Base-by-base conservation (phyloP, 2,113 vertebrate species). In the Hippopotamus amphibius region DNA sequence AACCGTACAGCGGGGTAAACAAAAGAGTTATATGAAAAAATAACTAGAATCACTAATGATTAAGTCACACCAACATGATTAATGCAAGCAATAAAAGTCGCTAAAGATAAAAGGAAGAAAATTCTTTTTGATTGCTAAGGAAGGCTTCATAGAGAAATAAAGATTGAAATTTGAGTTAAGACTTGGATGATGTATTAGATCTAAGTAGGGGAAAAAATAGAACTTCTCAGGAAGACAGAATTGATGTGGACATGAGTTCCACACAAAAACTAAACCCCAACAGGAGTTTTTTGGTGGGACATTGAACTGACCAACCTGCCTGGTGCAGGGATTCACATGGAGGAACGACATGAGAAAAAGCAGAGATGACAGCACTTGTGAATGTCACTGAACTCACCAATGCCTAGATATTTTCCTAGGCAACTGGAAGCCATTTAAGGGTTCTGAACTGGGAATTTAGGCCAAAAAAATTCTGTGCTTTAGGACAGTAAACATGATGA, bases 51-150 rank as follows among this genome's bases (percentile, higher is more conserved):
- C 83, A 88, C 92, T 95, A 96, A 94, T 97, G 96, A 97, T 97
- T 95, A 97, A 96, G 69, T 88, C 95, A 74, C 96, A 94, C 84
- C 97, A 97, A 92, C 48, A 97, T 97, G 97, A 97, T 97, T 97
- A 97, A 97, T 96, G 90, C 69, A 87, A 90, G 94, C 93, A 97
- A 97, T 96, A 97, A 96, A 96, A 92, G 88, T 96, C 83, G 69
- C 41, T 95, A 88, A 95, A 96, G 97, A 97, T 98, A 96, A 96
- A 90, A 97, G 48, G 33, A 95, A 7, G 21, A 3, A 61, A 66
- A 93, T 88, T 87, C 43, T 93, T 96, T 97, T 41, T 97, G 65
- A 97, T 81, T 95, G 69, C 83, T 88, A 77, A 77, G 46, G 63
- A 97, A 89, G 53, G 26, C 46, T 95, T 93, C 59, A 79, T 12